Base-by-base conservation (phyloP, 1,140 invertebrate species). In the Bombus pascuorum region DNA sequence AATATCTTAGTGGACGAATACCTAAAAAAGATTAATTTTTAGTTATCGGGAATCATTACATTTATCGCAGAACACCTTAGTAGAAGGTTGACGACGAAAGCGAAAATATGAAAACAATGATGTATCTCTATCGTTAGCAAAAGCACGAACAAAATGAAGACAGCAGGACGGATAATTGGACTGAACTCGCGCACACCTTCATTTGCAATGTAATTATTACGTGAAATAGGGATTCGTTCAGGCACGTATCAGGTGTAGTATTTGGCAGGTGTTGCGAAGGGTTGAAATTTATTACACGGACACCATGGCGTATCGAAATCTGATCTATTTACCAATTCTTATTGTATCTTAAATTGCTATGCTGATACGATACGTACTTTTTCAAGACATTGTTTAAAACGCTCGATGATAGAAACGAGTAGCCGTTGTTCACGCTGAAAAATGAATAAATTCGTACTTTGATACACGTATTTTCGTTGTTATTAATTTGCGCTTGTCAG, bases 171-270 rank as follows among this genome's bases (percentile, higher is more conserved):
- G 32, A 53, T 65, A 59, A 75, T 75, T 37, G 39, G 44, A 25
- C 72, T 53, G 39, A 44, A 25, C 72, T 53, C 42, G 62, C 47
- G 47, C 22, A n/a, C 39, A 15, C n/a, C n/a, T 73, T 34, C n/a
- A 71, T 74, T 66, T 77, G 34, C 42, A 39, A 32, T 22, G 80
- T 65, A 82, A 77, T 76, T 76, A 83, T 66, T 68, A 66, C 44
- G 73, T 68, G 53, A 75, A 62, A 66, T 37, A 37, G 53, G 39
- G 57, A 77, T 32, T 28, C 28, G 28, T 70, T 66, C 25, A 2
- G 32, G 39, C 15, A 22, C 47, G 44, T 44, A 66, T 72, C 82
- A 59, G 82, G 74, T 84, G 65, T 78, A 44, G 25, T 22, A 25
- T 25, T 70, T 76, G 39, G 66, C 82, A 84, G 75, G 65, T 84